A percentile compares a stretch with the other conserved stretches of the same genome.
Conservation (phyloP, 2,113 vertebrate genomes). For the Tragelaphus buxtoni region DNA sequence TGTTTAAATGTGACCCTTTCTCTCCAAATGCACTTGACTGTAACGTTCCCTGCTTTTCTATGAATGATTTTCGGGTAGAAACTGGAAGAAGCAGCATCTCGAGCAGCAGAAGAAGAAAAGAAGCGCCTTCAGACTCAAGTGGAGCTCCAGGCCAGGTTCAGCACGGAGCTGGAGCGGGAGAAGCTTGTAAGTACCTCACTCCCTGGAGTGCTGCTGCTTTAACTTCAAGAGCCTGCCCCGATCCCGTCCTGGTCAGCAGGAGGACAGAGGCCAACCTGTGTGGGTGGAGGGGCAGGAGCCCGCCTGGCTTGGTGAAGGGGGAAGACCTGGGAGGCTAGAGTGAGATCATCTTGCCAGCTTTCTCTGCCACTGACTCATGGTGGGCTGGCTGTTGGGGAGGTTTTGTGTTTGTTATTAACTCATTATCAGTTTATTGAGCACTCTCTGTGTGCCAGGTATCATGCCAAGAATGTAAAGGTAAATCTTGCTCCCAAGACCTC, state of each 20-base stretch:
- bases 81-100: conserved; percentile 91
- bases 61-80: conserved; percentile 80
- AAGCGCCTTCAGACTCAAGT: conserved; percentile 91
- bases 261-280: background rate
- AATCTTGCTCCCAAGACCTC: background rate
- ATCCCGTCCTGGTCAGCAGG: fast-evolving
- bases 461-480: background rate
- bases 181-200: conserved; percentile 83
- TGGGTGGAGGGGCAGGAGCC: background rate
- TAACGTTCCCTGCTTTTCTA: background rate
- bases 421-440: background rate
- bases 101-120: conserved; percentile 90
- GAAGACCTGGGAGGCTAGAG: background rate
- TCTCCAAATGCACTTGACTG: background rate
- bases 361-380: background rate
- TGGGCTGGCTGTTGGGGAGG: background rate
- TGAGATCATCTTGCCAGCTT: background rate
- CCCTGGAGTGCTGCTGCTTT: background rate
- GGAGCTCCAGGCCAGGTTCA: conserved; percentile 94
- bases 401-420: background rate
- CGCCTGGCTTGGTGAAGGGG: fast-evolving
- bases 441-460: background rate
- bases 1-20: background rate
- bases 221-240: background rate
- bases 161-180: conserved; percentile 92